Evolutionary conservation across 2,888 invertebrate genomes (phyloP).

Genomic region (Athetis lepigone): DNA sequence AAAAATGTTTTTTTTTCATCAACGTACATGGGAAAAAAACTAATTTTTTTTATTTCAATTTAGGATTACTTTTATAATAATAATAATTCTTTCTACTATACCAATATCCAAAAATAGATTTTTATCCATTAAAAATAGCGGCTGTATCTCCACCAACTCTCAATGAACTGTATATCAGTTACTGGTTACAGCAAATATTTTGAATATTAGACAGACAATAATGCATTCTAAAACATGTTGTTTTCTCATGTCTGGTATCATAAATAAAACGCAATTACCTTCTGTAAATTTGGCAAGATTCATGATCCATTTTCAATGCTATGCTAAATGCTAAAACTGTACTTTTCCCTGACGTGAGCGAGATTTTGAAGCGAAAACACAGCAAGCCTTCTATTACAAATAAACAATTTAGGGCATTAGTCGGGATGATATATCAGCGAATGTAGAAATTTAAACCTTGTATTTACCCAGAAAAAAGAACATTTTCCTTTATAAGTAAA

Average conservation of each 20-base stretch:
- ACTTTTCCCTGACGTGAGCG: constrained; percentile 22
- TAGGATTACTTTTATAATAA: too few relatives aligned
- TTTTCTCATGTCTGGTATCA: constrained; percentile 4
- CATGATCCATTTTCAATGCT: constrained; percentile 14
- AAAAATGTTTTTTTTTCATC: too few relatives aligned
- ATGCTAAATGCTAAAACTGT: constrained; percentile 3
- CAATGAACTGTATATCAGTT: too few relatives aligned
- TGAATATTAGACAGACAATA: not conserved
- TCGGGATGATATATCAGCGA: not conserved
- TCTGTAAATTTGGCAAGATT: constrained; percentile 21
- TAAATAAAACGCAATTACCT: constrained; percentile 18
- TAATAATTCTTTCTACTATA: too few relatives aligned
- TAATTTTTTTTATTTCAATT: too few relatives aligned
- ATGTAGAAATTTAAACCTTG: not conserved
- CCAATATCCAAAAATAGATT: too few relatives aligned
- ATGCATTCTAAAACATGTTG: constrained; percentile 11
- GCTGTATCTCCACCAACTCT: too few relatives aligned
- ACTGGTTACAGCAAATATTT: too few relatives aligned
- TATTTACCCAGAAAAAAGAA: not conserved
- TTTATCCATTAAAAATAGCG: too few relatives aligned
- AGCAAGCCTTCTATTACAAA: constrained; percentile 12
- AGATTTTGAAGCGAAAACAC: constrained; percentile 2
- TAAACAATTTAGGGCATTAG: constrained; percentile 11
- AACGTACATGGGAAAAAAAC: too few relatives aligned
- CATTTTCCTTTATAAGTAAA: constrained; percentile 8